Percentiles rank a stretch among this genome's conserved stretches.
Conservation (phyloP, 2,797 vertebrate genomes). For the Lepus townsendii region DNA sequence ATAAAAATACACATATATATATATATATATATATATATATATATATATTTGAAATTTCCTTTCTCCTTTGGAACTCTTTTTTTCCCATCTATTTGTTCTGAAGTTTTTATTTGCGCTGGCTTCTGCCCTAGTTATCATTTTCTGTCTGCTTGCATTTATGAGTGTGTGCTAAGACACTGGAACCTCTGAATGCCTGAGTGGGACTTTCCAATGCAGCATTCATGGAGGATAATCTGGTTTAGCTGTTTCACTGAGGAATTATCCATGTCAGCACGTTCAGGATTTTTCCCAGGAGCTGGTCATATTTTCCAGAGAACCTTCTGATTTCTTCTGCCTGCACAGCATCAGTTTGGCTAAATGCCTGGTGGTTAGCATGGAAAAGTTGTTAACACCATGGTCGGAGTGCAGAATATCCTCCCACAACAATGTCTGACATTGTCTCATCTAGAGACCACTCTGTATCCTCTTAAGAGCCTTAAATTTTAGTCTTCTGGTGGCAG, state of each 20-base stretch:
- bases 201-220: background rate
- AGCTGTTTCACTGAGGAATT: background rate
- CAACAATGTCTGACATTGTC: background rate
- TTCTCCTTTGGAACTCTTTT: background rate
- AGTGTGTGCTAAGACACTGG: background rate
- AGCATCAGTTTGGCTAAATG: background rate
- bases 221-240: constrained; percentile 4
- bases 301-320: background rate
- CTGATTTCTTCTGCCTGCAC: background rate
- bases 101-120: constrained; percentile 15
- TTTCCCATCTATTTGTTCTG: background rate
- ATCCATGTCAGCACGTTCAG: constrained; percentile 4
- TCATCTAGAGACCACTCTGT: background rate
- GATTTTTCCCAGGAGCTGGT: background rate
- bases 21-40: background rate
- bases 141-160: background rate
- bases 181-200: constrained; percentile 4
- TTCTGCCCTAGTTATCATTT: constrained; percentile 14
- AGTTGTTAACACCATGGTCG: background rate
- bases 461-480: background rate
- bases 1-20: no score
- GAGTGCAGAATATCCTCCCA: accelerated
- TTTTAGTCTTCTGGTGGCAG: background rate
- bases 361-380: background rate
- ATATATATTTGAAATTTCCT: background rate